Percentiles rank a stretch among this genome's conserved stretches.
Evolutionary conservation across 1,140 invertebrate species (phyloP).

Genomic region (Eulimnadia texana): DNA sequence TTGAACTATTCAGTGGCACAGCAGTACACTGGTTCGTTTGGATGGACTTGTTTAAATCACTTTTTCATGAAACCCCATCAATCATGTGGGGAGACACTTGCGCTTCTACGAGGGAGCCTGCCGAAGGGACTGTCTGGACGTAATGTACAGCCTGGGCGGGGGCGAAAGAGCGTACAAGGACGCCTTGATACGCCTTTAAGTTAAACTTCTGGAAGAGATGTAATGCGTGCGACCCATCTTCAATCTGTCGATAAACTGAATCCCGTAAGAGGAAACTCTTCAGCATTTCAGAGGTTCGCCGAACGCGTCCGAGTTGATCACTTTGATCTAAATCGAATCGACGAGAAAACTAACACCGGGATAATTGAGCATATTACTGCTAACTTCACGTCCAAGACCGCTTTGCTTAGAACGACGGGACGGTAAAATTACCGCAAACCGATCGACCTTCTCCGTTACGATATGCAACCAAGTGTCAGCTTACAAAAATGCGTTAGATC

Average conservation of each 20-base stretch:
- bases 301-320: neutral
- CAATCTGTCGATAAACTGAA: neutral
- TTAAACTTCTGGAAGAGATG: neutral
- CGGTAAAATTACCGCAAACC: neutral
- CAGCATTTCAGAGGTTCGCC: neutral
- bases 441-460: neutral
- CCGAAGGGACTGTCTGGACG: slow-evolving; percentile 3
- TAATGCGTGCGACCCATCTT: slow-evolving; percentile 4
- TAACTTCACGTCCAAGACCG: slow-evolving; percentile 3
- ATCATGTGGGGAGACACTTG: slow-evolving; percentile 3
- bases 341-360: neutral
- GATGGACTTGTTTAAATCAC: slow-evolving; percentile 1
- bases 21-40: slow-evolving; percentile 10
- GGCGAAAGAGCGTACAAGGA: slow-evolving; percentile 5
- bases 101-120: neutral
- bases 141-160: slow-evolving; percentile 8
- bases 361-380: neutral
- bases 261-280: neutral
- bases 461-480: neutral
- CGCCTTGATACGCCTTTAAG: slow-evolving; percentile 1
- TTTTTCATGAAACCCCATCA: slow-evolving; percentile 3
- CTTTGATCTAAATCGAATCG: slow-evolving; percentile 6
- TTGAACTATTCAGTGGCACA: neutral
- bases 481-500: slow-evolving; percentile 1
- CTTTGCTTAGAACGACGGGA: neutral